These are phyloP conservation scores for Diarsia mendica DNA, from an alignment of 2,888 invertebrate genomes.

Conservation along the genomic window DNA sequence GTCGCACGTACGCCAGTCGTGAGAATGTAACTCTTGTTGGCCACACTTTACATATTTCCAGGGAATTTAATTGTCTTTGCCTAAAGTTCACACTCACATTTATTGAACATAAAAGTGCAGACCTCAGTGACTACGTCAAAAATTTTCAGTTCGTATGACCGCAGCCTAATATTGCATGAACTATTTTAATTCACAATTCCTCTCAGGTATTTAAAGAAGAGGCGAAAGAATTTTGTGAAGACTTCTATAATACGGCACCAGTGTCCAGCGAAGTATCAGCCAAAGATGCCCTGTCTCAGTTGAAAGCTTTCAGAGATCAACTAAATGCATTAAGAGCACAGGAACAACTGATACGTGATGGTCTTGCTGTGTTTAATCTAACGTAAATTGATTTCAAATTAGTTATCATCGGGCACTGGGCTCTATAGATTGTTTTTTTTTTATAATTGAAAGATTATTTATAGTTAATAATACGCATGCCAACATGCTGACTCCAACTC, in stretches of 20 bases:
- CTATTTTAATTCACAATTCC: conserved; percentile 8
- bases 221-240: conserved; percentile 92
- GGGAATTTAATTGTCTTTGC: background rate
- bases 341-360: conserved; percentile 92
- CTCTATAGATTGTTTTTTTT: background rate
- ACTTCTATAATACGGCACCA: conserved; percentile 93
- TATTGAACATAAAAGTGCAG: background rate
- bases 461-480: background rate
- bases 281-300: conserved; percentile 90
- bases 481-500: background rate
- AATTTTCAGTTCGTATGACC: background rate
- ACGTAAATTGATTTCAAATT: conserved; percentile 76
- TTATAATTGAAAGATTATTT: background rate
- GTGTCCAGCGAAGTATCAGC: conserved; percentile 90
- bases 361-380: conserved; percentile 94
- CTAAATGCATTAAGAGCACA: conserved; percentile 91
- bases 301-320: conserved; percentile 89
- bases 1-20: background rate
- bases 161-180: background rate
- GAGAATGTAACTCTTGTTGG: background rate
- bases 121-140: background rate
- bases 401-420: background rate
- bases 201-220: conserved; percentile 92
- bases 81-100: too few species aligned
- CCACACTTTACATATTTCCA: background rate